These are phyloP conservation scores for Bucco capensis DNA, from an alignment of 2,113 vertebrate genomes.

Conservation along the genomic window DNA sequence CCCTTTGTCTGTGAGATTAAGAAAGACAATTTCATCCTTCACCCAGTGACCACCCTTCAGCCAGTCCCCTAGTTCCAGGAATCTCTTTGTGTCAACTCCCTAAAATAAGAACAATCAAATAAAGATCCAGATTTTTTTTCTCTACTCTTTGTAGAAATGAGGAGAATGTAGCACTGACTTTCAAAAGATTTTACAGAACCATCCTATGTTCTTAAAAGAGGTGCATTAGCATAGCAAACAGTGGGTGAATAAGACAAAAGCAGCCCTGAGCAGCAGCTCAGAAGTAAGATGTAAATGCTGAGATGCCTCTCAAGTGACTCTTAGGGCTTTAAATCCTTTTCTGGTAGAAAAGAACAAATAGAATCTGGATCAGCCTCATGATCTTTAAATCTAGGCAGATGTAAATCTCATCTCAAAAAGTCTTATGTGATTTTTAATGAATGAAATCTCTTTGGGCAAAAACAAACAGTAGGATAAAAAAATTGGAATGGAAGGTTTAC, in stretches of 20 bases:
- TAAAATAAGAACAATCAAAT: background rate
- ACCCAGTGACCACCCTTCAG: background rate
- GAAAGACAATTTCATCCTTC: background rate
- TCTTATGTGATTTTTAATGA: background rate
- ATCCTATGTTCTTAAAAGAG: background rate
- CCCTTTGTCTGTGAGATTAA: background rate
- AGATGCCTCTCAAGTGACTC: background rate
- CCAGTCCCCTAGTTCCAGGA: rapidly evolving
- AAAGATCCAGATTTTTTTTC: background rate
- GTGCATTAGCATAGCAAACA: rapidly evolving
- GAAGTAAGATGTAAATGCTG: background rate
- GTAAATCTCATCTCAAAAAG: background rate
- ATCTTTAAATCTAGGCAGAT: background rate
- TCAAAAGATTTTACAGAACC: background rate
- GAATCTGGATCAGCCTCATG: background rate
- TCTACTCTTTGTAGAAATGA: background rate
- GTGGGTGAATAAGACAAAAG: background rate
- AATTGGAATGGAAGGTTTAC: background rate
- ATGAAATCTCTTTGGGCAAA: background rate
- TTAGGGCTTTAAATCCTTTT: background rate
- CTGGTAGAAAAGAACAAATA: background rate
- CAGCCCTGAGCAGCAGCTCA: background rate
- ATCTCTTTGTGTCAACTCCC: background rate
- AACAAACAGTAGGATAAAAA: background rate
- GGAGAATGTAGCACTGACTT: background rate